A percentile compares a stretch with the other conserved stretches of the same genome.
phyloP scores from a whole-genome alignment of 2,113 vertebrate genomes.

The Brienomyrus longianalis region DNA sequence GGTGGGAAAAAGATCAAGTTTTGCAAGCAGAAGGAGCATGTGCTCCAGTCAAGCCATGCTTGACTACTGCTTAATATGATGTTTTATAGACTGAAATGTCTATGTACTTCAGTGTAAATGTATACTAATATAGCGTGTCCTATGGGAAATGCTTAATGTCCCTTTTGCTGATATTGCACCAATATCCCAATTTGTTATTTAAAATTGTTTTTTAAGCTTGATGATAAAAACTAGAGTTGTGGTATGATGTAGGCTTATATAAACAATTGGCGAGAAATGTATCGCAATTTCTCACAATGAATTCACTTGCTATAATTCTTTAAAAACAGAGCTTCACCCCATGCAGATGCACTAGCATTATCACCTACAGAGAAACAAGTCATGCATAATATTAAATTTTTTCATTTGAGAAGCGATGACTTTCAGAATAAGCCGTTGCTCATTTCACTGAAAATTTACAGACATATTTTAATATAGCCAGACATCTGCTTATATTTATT shows the following conservation, averaged over 20 bases:
- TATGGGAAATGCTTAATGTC: background rate
- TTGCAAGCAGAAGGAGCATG: background rate
- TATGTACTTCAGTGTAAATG: background rate
- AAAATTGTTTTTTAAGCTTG: background rate
- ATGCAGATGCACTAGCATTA: background rate
- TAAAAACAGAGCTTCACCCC: background rate
- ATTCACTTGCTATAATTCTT: background rate
- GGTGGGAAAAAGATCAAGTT: background rate
- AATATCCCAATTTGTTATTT: background rate
- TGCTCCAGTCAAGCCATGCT: background rate
- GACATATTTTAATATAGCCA: background rate
- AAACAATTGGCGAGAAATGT: background rate
- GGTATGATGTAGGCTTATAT: background rate
- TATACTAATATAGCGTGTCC: background rate
- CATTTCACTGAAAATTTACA: background rate
- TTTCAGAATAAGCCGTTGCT: background rate
- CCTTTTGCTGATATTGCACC: background rate
- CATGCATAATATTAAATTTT: background rate
- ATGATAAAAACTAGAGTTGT: background rate
- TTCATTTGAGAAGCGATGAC: background rate
- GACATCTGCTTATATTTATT: background rate
- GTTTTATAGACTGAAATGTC: background rate
- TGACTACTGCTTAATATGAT: background rate
- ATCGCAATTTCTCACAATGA: background rate
- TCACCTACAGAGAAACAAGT: background rate